Conservation (phyloP, 2,113 vertebrate species). For the Aspiorhynchus laticeps region DNA sequence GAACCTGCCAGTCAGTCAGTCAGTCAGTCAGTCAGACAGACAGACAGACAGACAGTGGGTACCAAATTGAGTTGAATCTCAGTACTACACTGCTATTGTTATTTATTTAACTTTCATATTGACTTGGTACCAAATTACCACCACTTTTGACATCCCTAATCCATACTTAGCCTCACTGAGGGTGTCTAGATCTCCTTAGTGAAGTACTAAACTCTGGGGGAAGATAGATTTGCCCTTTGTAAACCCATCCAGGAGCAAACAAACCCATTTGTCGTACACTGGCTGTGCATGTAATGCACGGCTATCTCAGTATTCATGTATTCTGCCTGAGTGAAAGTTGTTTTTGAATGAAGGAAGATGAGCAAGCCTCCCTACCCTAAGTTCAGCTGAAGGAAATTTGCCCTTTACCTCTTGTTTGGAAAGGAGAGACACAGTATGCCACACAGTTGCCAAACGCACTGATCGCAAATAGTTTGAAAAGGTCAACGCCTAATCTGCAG, state of each 20-base stretch:
- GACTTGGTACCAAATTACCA: not conserved
- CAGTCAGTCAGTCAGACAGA: too few relatives aligned
- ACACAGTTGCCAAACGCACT: constrained; percentile 45
- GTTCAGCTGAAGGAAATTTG: constrained; percentile 51
- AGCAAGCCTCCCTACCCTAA: not conserved
- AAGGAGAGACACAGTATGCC: constrained; percentile 50
- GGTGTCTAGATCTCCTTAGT: constrained; percentile 28
- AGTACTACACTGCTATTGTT: not conserved
- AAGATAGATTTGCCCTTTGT: constrained; percentile 35
- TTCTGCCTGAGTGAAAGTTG: constrained; percentile 37
- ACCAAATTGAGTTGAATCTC: not conserved
- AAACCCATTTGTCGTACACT: not conserved
- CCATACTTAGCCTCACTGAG: not conserved
- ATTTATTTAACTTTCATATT: not conserved
- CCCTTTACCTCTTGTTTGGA: constrained; percentile 58
- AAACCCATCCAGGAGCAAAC: constrained; percentile 27
- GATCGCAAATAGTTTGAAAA: constrained; percentile 60
- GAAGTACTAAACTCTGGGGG: not conserved
- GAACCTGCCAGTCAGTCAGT: not conserved
- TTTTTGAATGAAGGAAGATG: constrained; percentile 41
- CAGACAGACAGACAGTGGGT: too few relatives aligned
- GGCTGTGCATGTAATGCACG: constrained; percentile 22
- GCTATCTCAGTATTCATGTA: constrained; percentile 33
- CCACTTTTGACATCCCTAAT: not conserved
- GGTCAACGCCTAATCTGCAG: constrained; percentile 52